These are phyloP conservation scores for Pipa parva DNA, from an alignment of 2,113 vertebrate genomes.

Conservation along the genomic window DNA sequence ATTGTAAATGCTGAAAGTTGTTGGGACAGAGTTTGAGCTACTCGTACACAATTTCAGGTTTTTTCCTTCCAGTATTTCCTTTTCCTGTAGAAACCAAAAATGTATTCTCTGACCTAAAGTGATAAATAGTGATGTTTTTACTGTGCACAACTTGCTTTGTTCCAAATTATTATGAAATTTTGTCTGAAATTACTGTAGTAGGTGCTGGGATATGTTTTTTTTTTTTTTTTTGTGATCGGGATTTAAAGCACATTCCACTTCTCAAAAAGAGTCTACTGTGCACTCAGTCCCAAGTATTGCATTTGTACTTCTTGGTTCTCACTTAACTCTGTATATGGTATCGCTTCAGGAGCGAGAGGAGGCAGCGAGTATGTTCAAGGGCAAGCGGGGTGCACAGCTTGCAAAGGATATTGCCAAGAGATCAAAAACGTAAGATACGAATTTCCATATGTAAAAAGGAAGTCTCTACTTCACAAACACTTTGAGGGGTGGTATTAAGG, in stretches of 20 bases:
- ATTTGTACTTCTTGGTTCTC: constrained; percentile 56
- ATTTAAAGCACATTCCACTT: constrained; percentile 45
- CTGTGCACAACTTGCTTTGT: no score
- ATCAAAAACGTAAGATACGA: constrained; percentile 95
- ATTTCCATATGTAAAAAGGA: constrained; percentile 59
- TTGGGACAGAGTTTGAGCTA: no score
- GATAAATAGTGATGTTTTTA: no score
- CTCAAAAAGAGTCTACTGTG: background rate
- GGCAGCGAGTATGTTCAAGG: constrained; percentile 99
- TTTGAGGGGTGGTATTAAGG: constrained; percentile 7
- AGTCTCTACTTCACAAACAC: constrained; percentile 82
- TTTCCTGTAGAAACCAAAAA: no score
- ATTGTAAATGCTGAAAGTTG: no score
- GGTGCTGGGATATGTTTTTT: constrained; percentile 32
- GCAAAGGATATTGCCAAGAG: constrained; percentile 99
- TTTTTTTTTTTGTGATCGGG: constrained; percentile 51
- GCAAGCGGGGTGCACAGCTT: constrained; percentile 97
- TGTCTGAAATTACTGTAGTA: no score
- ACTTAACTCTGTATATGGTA: constrained; percentile 83
- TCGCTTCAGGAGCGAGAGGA: constrained; percentile 95
- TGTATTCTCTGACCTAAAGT: no score
- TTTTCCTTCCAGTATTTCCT: no score
- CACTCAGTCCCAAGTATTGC: constrained; percentile 19
- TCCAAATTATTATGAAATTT: no score
- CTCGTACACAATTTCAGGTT: no score